phyloP scores from a whole-genome alignment of 2,888 invertebrate species.

The Leptinotarsa rubiginosa region DNA sequence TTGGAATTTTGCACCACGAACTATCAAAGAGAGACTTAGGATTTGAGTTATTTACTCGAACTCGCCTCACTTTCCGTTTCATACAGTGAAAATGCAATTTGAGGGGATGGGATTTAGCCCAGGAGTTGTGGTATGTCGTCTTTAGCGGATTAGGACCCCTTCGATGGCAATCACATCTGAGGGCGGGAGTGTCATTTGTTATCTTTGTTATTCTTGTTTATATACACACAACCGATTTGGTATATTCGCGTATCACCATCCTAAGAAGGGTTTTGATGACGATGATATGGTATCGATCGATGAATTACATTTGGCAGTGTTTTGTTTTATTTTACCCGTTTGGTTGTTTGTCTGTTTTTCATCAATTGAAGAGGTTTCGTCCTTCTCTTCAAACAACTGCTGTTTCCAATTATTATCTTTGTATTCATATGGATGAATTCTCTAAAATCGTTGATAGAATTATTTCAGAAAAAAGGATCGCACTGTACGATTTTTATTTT shows the following conservation, averaged over 20 bases:
- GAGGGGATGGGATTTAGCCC: conserved; percentile 8
- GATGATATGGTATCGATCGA: not conserved
- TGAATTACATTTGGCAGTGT: not conserved
- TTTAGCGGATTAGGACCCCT: conserved; percentile 6
- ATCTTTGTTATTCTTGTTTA: conserved; percentile 15
- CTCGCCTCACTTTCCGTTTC: conserved; percentile 27
- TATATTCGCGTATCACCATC: not conserved
- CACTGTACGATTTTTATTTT: no score
- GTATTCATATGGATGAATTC: no score
- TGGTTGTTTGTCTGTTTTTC: not conserved
- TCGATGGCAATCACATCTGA: conserved; percentile 12
- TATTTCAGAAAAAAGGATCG: no score
- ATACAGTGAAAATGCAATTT: conserved; percentile 16
- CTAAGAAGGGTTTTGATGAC: not conserved
- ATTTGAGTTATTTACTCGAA: conserved; percentile 32
- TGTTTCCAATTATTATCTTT: no score
- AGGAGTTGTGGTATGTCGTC: conserved; percentile 13
- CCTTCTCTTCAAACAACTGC: no score
- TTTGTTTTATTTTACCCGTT: not conserved
- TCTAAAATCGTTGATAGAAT: no score
- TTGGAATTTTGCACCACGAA: conserved; percentile 34
- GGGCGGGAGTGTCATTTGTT: conserved; percentile 9
- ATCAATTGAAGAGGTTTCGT: not conserved
- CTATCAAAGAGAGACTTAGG: conserved; percentile 30
- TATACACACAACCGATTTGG: not conserved